Conservation (phyloP, 2,113 vertebrate species). For the Trochalopteron elliotii region DNA sequence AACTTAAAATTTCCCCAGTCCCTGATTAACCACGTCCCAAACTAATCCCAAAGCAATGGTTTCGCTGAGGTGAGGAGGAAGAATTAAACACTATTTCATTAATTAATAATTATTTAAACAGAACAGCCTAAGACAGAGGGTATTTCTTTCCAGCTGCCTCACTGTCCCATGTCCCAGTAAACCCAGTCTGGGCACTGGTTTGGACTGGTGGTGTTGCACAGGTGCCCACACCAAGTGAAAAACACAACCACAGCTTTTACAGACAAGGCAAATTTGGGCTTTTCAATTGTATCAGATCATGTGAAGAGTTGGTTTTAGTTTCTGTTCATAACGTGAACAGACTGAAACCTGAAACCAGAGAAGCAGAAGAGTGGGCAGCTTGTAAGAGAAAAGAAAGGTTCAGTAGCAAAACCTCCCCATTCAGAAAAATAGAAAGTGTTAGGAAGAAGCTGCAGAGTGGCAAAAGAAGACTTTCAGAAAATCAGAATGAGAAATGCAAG, state of each 20-base stretch:
- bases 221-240: accelerated
- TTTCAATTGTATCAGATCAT: background rate
- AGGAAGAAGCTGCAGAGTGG: background rate
- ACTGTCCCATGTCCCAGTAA: accelerated
- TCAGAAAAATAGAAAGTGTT: background rate
- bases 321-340: background rate
- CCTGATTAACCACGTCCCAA: accelerated
- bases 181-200: background rate
- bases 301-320: background rate
- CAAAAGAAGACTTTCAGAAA: background rate
- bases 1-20: background rate
- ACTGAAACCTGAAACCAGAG: slow-evolving; percentile 2
- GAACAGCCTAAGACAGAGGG: background rate
- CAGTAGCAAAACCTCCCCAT: background rate
- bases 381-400: background rate
- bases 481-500: background rate
- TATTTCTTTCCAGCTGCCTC: background rate
- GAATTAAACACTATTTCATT: background rate
- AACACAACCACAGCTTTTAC: background rate
- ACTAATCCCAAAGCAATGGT: background rate
- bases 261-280: background rate
- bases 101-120: background rate
- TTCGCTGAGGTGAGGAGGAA: background rate
- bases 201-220: background rate
- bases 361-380: background rate